Percentiles rank a stretch among this genome's conserved stretches.
phyloP scores from a whole-genome alignment of 1,140 invertebrate species.

The Brachionus plicatilis region DNA sequence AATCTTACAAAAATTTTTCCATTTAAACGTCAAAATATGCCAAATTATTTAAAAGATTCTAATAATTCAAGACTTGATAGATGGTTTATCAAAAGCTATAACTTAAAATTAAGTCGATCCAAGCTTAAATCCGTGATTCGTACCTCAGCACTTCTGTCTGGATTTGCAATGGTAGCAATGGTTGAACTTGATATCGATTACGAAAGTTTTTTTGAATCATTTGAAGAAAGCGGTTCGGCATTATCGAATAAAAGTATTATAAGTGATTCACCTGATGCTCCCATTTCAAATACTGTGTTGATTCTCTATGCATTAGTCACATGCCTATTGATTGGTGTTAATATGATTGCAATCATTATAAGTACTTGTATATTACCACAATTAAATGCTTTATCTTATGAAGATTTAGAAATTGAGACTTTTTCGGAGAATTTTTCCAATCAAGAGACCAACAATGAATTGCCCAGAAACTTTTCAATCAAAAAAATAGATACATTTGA shows the following conservation, averaged over 20 bases:
- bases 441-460: not conserved
- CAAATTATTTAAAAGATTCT: not conserved
- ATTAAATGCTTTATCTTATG: conserved; percentile 35
- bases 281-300: not conserved
- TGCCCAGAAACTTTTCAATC: not conserved
- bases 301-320: conserved; percentile 40
- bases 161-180: conserved; percentile 43
- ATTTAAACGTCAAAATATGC: not conserved
- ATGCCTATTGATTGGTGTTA: conserved; percentile 41
- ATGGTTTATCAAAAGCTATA: not conserved
- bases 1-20: not conserved
- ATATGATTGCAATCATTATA: conserved; percentile 42
- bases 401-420: not conserved
- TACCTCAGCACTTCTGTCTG: conserved; percentile 42
- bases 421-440: not conserved
- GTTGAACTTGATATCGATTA: conserved; percentile 32
- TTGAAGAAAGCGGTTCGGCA: not conserved
- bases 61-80: not conserved
- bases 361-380: conserved; percentile 43
- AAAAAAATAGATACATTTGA: not conserved
- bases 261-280: not conserved
- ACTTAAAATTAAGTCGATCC: conserved; percentile 40
- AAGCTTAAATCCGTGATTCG: conserved; percentile 42
- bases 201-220: conserved; percentile 4
- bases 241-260: not conserved